Percentiles rank a stretch among this genome's conserved stretches.
Evolutionary conservation across 2,113 vertebrate genomes (phyloP).

Genomic region (Podarcis cretensis): DNA sequence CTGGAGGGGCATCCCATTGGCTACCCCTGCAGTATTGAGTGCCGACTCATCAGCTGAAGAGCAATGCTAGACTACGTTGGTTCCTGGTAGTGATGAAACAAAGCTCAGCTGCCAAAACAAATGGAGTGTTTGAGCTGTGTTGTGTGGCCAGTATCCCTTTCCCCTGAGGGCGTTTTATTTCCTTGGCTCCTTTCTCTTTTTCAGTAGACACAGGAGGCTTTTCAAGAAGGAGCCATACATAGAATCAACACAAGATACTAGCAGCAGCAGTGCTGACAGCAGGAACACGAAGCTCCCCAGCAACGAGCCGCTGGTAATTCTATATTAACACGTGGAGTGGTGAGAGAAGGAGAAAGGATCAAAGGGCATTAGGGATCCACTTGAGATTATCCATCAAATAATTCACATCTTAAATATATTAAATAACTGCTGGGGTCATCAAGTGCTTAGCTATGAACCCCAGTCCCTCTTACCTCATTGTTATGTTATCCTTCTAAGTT

Average conservation of each 20-base stretch:
- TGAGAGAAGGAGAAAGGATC: constrained; percentile 60
- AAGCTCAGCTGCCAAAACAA: constrained; percentile 3
- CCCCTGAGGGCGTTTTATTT: constrained; percentile 32
- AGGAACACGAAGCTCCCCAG: constrained; percentile 63
- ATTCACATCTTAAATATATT: constrained; percentile 77
- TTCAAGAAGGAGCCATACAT: constrained; percentile 68
- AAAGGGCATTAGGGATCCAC: constrained; percentile 69
- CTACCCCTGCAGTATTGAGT: neutral
- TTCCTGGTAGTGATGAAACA: neutral
- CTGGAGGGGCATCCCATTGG: neutral
- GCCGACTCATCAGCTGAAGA: neutral
- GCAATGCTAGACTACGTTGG: neutral
- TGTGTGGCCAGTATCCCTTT: constrained; percentile 20
- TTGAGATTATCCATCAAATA: constrained; percentile 75
- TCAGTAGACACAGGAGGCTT: constrained; percentile 69
- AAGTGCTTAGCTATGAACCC: constrained; percentile 68
- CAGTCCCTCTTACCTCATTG: constrained; percentile 77
- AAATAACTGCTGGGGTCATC: constrained; percentile 70
- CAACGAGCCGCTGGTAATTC: constrained; percentile 80
- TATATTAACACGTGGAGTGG: constrained; percentile 54
- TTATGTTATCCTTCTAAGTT: constrained; percentile 76
- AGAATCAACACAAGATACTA: constrained; percentile 73
- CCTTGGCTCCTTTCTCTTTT: constrained; percentile 58
- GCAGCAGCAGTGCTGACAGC: constrained; percentile 53
- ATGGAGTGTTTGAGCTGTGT: neutral